These are phyloP conservation scores for Lepidurus apus DNA, from an alignment of 1,140 invertebrate species.

Conservation along the genomic window DNA sequence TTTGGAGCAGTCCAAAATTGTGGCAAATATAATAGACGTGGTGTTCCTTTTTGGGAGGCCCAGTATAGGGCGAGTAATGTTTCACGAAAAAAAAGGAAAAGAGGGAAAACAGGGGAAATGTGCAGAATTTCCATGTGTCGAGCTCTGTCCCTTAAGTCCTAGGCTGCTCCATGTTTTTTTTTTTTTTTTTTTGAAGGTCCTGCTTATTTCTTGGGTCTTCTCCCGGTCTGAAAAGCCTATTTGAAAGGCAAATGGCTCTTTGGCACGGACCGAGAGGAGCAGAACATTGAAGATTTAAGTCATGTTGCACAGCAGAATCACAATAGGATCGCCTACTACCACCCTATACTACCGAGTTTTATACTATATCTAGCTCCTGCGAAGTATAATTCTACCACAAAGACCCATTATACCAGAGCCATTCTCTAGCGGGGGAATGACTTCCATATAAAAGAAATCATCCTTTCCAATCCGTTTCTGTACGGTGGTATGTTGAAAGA, in stretches of 20 bases:
- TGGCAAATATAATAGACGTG: slow-evolving; percentile 19
- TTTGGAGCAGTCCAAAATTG: slow-evolving; percentile 18
- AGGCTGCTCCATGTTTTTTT: background rate
- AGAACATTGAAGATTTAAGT: slow-evolving; percentile 22
- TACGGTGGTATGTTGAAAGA: too few relatives aligned
- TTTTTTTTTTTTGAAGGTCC: background rate
- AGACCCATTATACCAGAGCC: background rate
- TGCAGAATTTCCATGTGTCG: slow-evolving; percentile 17
- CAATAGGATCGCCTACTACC: background rate
- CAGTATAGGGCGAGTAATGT: background rate
- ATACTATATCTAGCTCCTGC: background rate
- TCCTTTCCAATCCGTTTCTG: too few relatives aligned
- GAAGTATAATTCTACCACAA: slow-evolving; percentile 6
- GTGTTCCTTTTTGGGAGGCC: background rate
- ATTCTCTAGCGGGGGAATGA: too few relatives aligned
- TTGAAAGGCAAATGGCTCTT: slow-evolving; percentile 21
- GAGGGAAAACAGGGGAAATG: background rate
- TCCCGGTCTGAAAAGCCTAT: slow-evolving; percentile 1
- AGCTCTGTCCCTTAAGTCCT: slow-evolving; percentile 9
- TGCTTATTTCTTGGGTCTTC: slow-evolving; percentile 1
- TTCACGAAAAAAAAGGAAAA: background rate
- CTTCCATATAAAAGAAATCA: too few relatives aligned
- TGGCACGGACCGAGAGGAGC: slow-evolving; percentile 12
- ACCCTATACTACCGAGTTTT: background rate
- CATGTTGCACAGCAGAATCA: slow-evolving; percentile 21